Evolutionary conservation across 2,113 vertebrate species (phyloP), one percentile per base, ranked within the genome.

Genomic region (Ctenomys sociabilis): DNA sequence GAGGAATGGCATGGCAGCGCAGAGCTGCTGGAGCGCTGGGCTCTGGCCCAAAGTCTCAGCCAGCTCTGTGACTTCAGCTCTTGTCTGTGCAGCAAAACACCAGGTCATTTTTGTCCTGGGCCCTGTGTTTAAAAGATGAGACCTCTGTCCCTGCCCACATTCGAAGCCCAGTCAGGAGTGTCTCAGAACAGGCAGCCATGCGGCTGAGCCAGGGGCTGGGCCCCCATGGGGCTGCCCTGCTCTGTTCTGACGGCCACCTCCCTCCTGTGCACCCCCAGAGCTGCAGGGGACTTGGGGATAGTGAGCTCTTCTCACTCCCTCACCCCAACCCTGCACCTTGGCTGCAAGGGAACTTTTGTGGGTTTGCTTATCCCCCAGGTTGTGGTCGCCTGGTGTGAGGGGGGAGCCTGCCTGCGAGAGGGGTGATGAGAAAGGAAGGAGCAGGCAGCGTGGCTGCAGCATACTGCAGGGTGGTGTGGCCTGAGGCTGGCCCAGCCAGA

Each of bases 1-100:
- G 61, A 72, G 32, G 86, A 52, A 10, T n/a, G 70, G 45, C 66
- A 84, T 0, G 73, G 77, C 43, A 32, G 66, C 13, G 32, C 11
- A 35, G 85, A 88, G 30, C 72, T 86, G 37, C 66, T 57, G 64
- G 68, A 59, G 75, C 80, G 26, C 8, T 68, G 93, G 84, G 70
- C 40, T 66, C 22, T 80, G 88, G 90, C 26, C 75, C 28, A 77
- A 61, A 64, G 52, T 83, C 96, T 91, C 89, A 81, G 81, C 11
- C 68, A 88, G 64, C 64, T 70, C 85, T 91, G 89, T 91, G 80
- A 45, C 90, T 94, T 92, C 52, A 90, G 90, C 37, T 30, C 84
- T 93, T 92, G 24, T 95, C 84, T 95, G 84, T 93, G 72, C 78
- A 84, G 88, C 90, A 96, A 32, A 93, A 83, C 92, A 70, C 80